phyloP scores from a whole-genome alignment of 2,113 vertebrate species.

The Alethe diademata region DNA sequence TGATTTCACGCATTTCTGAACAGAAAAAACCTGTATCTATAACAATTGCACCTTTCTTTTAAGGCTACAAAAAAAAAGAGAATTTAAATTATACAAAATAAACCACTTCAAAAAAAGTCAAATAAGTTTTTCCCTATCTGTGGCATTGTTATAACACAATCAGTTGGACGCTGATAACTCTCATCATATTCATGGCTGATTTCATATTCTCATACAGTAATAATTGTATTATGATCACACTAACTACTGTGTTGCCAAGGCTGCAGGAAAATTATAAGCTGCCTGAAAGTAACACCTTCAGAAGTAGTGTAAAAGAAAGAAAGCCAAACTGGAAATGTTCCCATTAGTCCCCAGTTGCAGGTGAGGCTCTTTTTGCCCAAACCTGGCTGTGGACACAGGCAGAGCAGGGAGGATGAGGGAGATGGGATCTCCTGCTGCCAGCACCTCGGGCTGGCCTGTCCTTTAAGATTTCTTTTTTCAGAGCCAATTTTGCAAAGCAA shows the following conservation, averaged over 20 bases:
- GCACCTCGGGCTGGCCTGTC: accelerated
- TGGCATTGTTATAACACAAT: neutral
- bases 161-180: neutral
- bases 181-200: slow-evolving; percentile 26
- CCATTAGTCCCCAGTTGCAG: neutral
- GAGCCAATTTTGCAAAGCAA: neutral
- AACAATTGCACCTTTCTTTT: neutral
- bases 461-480: neutral
- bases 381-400: neutral
- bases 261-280: neutral
- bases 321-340: neutral
- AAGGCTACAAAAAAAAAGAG: neutral
- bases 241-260: neutral
- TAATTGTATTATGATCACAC: neutral
- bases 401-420: neutral
- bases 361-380: neutral
- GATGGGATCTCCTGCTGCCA: neutral
- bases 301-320: neutral
- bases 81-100: neutral
- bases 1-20: neutral
- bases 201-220: neutral
- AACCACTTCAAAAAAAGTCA: neutral
- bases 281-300: neutral
- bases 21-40: neutral
- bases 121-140: neutral